Evolutionary conservation across 2,113 vertebrate species (phyloP).

Genomic region (Oreocharis arfaki): DNA sequence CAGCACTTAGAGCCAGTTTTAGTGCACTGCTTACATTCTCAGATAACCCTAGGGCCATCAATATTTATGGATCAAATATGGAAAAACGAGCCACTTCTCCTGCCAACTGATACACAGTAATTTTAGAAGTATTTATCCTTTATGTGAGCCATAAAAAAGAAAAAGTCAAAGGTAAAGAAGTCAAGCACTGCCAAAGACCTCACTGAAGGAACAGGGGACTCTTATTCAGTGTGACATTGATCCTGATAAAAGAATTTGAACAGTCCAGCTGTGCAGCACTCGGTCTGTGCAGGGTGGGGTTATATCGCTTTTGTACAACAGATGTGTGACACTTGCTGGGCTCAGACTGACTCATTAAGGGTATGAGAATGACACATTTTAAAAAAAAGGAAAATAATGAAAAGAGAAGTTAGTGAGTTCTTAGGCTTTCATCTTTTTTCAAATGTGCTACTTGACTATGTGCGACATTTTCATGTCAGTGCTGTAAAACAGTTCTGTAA

Average conservation of each 20-base stretch:
- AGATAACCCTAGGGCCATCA: background rate
- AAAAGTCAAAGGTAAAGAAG: background rate
- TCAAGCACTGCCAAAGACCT: background rate
- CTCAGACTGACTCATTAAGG: constrained; percentile 44
- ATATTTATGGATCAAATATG: background rate
- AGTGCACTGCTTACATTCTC: background rate
- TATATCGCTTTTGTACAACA: constrained; percentile 23
- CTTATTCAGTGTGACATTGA: background rate
- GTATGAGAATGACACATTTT: constrained; percentile 25
- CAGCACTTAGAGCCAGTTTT: background rate
- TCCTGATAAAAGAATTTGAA: background rate
- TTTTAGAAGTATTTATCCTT: background rate
- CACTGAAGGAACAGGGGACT: background rate
- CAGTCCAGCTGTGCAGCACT: background rate
- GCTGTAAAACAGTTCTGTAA: constrained; percentile 18
- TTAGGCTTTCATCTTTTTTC: constrained; percentile 37
- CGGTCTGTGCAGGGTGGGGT: background rate
- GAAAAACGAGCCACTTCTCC: background rate
- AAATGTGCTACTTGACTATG: background rate
- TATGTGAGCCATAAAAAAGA: background rate
- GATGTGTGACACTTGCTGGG: constrained; percentile 12
- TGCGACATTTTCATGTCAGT: background rate
- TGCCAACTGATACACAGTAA: background rate
- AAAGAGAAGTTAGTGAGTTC: constrained; percentile 22
- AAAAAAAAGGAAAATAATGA: constrained; percentile 29